Evolutionary conservation across 2,888 invertebrate species (phyloP), one percentile per base, ranked within the genome.

Genomic region (Phaedon cochleariae): DNA sequence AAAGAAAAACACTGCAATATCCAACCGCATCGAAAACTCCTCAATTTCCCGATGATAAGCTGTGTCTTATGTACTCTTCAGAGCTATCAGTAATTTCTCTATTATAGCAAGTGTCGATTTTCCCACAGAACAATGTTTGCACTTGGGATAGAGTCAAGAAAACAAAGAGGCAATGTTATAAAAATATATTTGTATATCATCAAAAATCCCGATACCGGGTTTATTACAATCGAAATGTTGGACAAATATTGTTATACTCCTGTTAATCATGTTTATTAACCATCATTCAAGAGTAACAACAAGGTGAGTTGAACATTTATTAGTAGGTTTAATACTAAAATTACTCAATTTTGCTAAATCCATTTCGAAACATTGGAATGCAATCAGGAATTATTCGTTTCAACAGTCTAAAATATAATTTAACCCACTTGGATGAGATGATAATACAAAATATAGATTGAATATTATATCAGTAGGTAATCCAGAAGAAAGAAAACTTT

Each of bases 101-200:
- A 53, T 67, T 71, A 66, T 71, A 57, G 64, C 74, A 75, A 75
- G 70, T 73, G 74, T 45, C 60, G 41, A 62, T 34, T 59, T 70
- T 74, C 74, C 63, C 74, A 74, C 54, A 62, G 52, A n/a, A 9
- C 1, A 41, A 54, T 59, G 21, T 51, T 29, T 72, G 64, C 65
- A 59, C 31, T 61, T 64, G 73, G 72, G 61, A 71, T 66, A 67
- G 64, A 58, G 57, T 59, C 64, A 68, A 66, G 64, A 70, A 73
- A 72, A 74, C 64, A 70, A 55, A 61, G 59, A 22, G 58, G 63
- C 67, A 68, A 67, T 70, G 67, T 73, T 74, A 73, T 62, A 75
- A 73, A 74, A 74, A 75, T 74, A 76, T 76, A 74, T 74, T 73
- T 73, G 71, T 73, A 66, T 69, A 57, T 46, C 57, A 66, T 68